Base-by-base conservation (phyloP, 2,888 invertebrate genomes). In the Sisyra nigra region DNA sequence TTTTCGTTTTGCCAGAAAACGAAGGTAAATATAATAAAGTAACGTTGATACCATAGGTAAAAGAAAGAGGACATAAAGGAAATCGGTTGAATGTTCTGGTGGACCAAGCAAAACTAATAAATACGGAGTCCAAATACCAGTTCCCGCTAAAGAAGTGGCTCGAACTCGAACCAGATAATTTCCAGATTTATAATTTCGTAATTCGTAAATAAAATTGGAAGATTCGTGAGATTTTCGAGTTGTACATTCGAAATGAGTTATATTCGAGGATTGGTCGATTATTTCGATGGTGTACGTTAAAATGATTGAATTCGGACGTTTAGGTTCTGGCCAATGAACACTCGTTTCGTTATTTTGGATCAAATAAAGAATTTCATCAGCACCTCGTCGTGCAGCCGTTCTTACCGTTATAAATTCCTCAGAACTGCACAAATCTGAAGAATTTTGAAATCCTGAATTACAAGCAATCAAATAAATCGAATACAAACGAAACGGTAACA, bases 301-400 rank as follows among this genome's bases (percentile, higher is more conserved):
- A 5, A 80, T 69, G 3, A 73, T 53, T 0, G 77, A 75, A 54
- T 84, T 85, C 0, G 80, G 76, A 17, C 65, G 48, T n/a, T 52
- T 50, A 1, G 82, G 81, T 47, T 71, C 63, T 1, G 60, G 57
- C 80, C 83, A 83, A 3, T 49, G 50, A 1, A 72, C 45, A 45
- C 6, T 50, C 47, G 0, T 48, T 44, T 51, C 49, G 2, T 55
- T 49, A 2, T 49, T 44, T 0, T 55, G 52, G 2, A 42, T 46
- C 0, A 58, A 46, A 14, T 54, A 53, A 1, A 48, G 38, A 3
- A 69, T 54, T 34, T 61, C 52, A 50, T 72, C 72, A 1, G 67
- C 68, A 2, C 47, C 48, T 1, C 47, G 45, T 7, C 59, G 57
- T 15, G 52, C 55, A 31, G 54, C 50, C 1, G 80, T 79, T 35